Base-by-base conservation (phyloP, 2,888 invertebrate species). In the Phortica okadai region DNA sequence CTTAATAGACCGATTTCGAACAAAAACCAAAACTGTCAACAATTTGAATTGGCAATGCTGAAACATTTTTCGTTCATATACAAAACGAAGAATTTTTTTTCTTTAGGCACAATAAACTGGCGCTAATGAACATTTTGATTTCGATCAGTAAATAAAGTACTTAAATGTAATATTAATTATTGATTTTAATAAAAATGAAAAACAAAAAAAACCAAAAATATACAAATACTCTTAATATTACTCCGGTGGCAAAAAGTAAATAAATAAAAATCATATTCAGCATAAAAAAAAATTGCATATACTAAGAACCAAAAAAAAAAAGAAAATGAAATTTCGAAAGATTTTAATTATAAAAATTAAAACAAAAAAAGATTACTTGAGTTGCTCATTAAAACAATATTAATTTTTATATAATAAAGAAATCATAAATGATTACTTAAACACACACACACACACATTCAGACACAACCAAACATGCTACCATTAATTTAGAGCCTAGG, bases 1-100 rank as follows among this genome's bases (percentile, higher is more conserved):
- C 96, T 95, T 95, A 95, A 96, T 96, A 96, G 96, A 95, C 95
- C 89, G 86, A 83, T 83, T 83, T 82, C 75, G 82, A 82, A 83
- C 73, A 84, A 82, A 76, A 76, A 84, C 83, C 82, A 86, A 84
- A 86, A 78, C 84, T 82, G 80, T 42, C 78, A 33, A 78, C 58
- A 79, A 77, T 76, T 82, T 82, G 83, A 80, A 79, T 82, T 77
- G 80, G 79, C 76, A 81, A 74, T 77, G 76, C 69, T 78, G 72
- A 25, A 70, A 14, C 56, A 14, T 4, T 64, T 62, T 77, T 25
- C 58, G 44, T 73, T 73, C 70, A 14, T 16, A 16, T 62, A 70
- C 44, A 70, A 70, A 70, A 70, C 25, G 5, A 33, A 7, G 33
- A 44, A 11, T 50, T 45, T 54, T 45, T 33, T 1, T 45, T 70